Percentiles rank a stretch among this genome's conserved stretches.
Evolutionary conservation across 2,113 vertebrate species (phyloP).

Genomic region (Lycaon pictus): DNA sequence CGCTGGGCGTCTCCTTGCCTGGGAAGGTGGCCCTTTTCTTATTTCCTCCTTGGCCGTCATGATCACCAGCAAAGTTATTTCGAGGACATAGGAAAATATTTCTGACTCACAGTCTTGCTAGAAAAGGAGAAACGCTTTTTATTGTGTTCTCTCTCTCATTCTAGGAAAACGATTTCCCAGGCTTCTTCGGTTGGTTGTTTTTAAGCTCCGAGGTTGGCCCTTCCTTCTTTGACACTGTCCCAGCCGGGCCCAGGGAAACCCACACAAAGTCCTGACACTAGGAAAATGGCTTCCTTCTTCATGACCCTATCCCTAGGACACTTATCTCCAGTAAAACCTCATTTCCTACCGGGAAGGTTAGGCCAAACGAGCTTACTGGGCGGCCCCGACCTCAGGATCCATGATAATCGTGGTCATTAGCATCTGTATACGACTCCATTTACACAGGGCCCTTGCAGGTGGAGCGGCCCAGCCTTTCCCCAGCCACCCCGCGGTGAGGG

Average conservation of each 20-base stretch:
- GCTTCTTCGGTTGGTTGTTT: constrained; percentile 79
- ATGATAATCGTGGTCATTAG: constrained; percentile 67
- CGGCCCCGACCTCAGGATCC: not conserved
- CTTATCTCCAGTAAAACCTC: constrained; percentile 49
- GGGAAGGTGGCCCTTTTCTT: not conserved
- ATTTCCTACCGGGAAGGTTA: constrained; percentile 31
- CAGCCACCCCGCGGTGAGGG: constrained; percentile 8
- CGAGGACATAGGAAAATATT: not conserved
- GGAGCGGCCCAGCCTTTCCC: fast-evolving
- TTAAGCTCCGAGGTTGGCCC: constrained; percentile 71
- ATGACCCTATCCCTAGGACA: constrained; percentile 17
- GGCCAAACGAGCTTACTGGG: not conserved
- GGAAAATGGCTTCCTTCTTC: constrained; percentile 21
- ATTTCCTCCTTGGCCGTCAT: not conserved
- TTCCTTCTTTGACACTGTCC: constrained; percentile 83
- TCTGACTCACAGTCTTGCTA: not conserved
- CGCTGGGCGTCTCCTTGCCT: not conserved
- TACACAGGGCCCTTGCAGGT: not conserved
- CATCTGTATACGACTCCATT: constrained; percentile 60
- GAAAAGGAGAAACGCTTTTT: not conserved
- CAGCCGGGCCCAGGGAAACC: constrained; percentile 61
- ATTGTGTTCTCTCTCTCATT: constrained; percentile 55
- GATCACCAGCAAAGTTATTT: not conserved
- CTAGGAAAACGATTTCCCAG: constrained; percentile 54
- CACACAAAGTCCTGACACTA: not conserved